Conservation (phyloP, 2,113 vertebrate genomes). For the Coptodon bakossiorum region DNA sequence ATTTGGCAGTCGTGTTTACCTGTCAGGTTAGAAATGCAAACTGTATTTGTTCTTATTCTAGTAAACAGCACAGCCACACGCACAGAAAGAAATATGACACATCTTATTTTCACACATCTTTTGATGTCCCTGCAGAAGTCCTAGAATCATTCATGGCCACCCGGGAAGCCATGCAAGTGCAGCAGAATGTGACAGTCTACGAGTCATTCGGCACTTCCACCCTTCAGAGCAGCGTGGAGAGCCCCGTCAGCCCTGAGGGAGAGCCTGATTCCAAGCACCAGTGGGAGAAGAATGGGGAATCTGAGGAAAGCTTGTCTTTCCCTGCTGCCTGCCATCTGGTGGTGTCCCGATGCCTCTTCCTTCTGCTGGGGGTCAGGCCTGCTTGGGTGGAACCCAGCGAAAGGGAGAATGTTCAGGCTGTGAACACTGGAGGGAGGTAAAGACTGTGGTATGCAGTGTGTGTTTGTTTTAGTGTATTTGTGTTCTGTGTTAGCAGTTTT, state of each 20-base stretch:
- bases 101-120: not conserved
- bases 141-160: constrained; percentile 78
- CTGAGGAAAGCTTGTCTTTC: constrained; percentile 66
- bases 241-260: constrained; percentile 61
- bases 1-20: constrained; percentile 70
- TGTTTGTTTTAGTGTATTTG: not conserved
- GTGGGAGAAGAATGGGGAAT: constrained; percentile 45
- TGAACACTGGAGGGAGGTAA: constrained; percentile 48
- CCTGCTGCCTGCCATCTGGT: constrained; percentile 70
- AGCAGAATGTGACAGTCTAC: constrained; percentile 77
- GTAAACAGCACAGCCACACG: not conserved
- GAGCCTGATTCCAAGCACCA: constrained; percentile 47
- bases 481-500: not conserved
- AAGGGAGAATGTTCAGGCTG: not conserved
- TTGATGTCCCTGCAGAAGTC: constrained; percentile 59
- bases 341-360: constrained; percentile 74
- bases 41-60: not conserved
- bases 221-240: constrained; percentile 70
- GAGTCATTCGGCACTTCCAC: constrained; percentile 76
- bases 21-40: constrained; percentile 67
- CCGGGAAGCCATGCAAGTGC: constrained; percentile 75
- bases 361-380: constrained; percentile 71
- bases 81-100: not conserved
- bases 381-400: constrained; percentile 68
- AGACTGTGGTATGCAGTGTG: not conserved